Conservation (phyloP, 2,113 vertebrate genomes). For the Pampusana beccarii region DNA sequence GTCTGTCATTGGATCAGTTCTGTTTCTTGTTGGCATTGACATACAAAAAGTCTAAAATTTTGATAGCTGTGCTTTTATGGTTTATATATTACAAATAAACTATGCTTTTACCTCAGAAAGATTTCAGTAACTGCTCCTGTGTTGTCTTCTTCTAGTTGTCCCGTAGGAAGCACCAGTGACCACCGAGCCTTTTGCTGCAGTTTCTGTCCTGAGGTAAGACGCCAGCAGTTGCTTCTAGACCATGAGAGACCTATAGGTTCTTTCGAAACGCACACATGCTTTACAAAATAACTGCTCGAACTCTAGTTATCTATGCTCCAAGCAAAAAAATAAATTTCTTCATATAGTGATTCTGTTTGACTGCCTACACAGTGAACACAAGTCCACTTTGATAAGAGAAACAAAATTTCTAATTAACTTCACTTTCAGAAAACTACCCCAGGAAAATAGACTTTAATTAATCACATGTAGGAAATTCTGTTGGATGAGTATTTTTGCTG, state of each 20-base stretch:
- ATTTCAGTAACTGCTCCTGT: not conserved
- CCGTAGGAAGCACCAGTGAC: not conserved
- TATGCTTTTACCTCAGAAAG: not conserved
- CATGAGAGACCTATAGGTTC: not conserved
- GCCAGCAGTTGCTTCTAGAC: not conserved
- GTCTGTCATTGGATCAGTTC: not conserved
- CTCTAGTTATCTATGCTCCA: not conserved
- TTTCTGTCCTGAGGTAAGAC: not conserved
- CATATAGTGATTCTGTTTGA: not conserved
- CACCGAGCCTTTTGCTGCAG: not conserved
- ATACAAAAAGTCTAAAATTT: not conserved
- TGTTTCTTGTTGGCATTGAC: not conserved
- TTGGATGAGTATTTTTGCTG: not conserved
- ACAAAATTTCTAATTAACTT: not conserved
- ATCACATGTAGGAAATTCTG: not conserved
- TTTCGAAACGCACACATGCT: not conserved
- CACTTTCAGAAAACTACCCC: not conserved
- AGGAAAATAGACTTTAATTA: not conserved
- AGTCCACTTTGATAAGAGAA: not conserved
- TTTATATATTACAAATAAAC: not conserved
- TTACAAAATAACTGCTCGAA: not conserved
- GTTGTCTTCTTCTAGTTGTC: not conserved
- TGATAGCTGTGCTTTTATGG: not conserved
- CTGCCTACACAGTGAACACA: not conserved
- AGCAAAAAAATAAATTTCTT: not conserved